Base-by-base conservation (phyloP, 2,888 invertebrate species). In the Dolichomitus sp. region DNA sequence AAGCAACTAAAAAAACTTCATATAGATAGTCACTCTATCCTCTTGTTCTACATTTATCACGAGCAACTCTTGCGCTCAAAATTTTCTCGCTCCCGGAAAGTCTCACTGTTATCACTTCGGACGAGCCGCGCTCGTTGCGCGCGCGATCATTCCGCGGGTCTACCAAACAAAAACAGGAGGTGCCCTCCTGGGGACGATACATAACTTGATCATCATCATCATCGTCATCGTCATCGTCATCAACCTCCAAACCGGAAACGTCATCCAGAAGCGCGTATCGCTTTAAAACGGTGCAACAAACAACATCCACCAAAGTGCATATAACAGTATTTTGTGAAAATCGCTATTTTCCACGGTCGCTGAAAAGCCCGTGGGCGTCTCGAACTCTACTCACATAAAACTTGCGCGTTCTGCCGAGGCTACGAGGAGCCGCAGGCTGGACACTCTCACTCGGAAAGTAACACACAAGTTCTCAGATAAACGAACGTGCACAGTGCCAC, bases 81-180 rank as follows among this genome's bases (percentile, higher is more conserved):
- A 59, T 19, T 4, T 17, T 2, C 4, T 48, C 17, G 4, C 1
- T 48, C 6, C 9, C 9, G 23, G 23, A 23, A 23, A 23, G 12
- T 70, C 66, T 81, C 72, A 76, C 66, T 73, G 37, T 61, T 40
- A 66, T 54, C 30, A 45, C 54, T 69, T 45, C 72, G 72, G 33
- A 72, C 81, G 75, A 73, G 48, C 40, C n/a, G n/a, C n/a, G n/a
- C n/a, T n/a, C 76, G 48, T 33, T 66, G 74, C 72, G 81, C 75
- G 59, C 74, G 57, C 42, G 42, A 42, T 9, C 12, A 42, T 48
- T 63, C 54, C 59, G 80, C 69, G 59, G 73, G 73, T 80, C 81
- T 72, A 66, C 70, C 77, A 72, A 70, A 68, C 57, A 63, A 83
- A 80, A 68, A 68, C 76, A 79, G 83, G 80, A 83, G 80, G 66